phyloP scores from a whole-genome alignment of 2,797 vertebrate genomes.

The Peromyscus melanophrys region DNA sequence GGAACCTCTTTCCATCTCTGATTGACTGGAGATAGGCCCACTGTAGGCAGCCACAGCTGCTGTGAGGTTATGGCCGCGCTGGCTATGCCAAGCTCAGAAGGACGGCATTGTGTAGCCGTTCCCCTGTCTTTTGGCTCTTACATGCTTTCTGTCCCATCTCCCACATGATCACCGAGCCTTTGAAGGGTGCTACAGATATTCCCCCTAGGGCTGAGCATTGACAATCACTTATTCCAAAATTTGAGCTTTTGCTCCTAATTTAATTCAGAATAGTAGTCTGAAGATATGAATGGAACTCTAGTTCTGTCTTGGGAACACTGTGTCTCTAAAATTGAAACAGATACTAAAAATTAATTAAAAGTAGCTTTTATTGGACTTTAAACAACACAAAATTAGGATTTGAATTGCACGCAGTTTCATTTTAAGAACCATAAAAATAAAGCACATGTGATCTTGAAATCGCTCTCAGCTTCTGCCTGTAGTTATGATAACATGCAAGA shows the following conservation, averaged over 20 bases:
- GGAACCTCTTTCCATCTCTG: neutral
- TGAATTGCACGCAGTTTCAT: neutral
- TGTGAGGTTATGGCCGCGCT: neutral
- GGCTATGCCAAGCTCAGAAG: neutral
- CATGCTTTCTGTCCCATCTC: neutral
- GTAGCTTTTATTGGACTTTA: constrained; percentile 33
- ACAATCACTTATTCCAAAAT: neutral
- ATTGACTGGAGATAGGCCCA: neutral
- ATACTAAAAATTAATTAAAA: constrained; percentile 37
- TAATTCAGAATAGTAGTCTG: constrained; percentile 51
- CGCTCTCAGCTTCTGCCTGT: neutral
- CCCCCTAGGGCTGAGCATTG: neutral
- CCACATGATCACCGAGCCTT: neutral
- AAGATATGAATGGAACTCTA: constrained; percentile 32
- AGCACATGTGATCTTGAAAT: neutral
- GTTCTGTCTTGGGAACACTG: neutral
- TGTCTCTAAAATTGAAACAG: constrained; percentile 36
- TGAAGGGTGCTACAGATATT: neutral
- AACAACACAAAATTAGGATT: constrained; percentile 51
- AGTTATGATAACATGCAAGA: neutral
- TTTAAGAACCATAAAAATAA: constrained; percentile 48
- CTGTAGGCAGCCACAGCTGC: neutral
- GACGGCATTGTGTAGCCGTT: neutral
- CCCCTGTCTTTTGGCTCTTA: neutral
- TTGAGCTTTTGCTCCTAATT: constrained; percentile 51